Percentiles rank a stretch among this genome's conserved stretches.
Conservation (phyloP, 2,113 vertebrate genomes). For the Alligator mississippiensis region DNA sequence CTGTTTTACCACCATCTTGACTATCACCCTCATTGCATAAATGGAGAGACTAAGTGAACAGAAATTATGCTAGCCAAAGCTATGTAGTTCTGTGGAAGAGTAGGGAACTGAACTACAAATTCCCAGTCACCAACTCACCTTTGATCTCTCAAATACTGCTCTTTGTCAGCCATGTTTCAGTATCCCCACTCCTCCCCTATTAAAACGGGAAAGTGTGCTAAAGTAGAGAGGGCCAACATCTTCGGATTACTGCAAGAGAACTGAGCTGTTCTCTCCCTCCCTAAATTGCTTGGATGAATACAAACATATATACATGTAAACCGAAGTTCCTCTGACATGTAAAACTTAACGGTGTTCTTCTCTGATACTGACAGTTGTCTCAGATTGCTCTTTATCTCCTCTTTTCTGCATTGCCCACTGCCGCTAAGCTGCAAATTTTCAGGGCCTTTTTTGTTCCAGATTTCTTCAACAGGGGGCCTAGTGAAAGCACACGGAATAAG, state of each 20-base stretch:
- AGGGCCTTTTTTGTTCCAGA: conserved; percentile 16
- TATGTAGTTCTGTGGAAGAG: conserved; percentile 30
- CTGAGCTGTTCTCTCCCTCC: background rate
- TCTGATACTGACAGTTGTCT: background rate
- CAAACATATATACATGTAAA: background rate
- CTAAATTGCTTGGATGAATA: background rate
- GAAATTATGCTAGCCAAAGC: background rate
- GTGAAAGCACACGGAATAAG: background rate
- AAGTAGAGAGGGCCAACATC: background rate
- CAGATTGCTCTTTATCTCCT: background rate
- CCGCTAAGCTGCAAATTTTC: background rate
- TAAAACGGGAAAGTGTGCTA: background rate
- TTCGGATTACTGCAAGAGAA: background rate
- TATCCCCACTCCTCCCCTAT: background rate
- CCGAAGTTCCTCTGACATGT: background rate
- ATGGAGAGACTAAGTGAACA: conserved; percentile 19
- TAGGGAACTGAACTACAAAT: conserved; percentile 44
- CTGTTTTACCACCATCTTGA: background rate
- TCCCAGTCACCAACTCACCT: background rate
- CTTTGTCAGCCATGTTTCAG: background rate
- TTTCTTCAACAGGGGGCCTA: conserved; percentile 10
- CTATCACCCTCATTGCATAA: background rate
- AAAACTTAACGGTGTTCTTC: background rate
- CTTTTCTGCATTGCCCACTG: background rate
- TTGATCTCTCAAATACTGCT: background rate